Evolutionary conservation across 2,113 vertebrate genomes (phyloP).

Genomic region (Salvator merianae): DNA sequence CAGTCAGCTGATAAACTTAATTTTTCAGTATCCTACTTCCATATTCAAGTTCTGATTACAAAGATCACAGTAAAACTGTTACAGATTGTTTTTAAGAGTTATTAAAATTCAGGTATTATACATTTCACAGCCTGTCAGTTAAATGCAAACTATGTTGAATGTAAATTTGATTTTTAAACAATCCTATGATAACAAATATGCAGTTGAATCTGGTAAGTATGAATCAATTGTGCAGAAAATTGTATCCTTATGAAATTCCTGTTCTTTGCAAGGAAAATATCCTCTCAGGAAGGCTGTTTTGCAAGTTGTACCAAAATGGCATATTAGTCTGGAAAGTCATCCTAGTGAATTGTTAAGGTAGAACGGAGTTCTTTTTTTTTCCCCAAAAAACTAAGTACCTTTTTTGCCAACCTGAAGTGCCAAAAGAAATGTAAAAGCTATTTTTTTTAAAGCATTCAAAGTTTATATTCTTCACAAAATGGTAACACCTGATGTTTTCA

Average conservation of each 20-base stretch:
- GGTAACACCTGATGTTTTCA: neutral
- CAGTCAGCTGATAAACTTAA: conserved; percentile 63
- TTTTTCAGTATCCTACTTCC: conserved; percentile 68
- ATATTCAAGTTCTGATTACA: conserved; percentile 50
- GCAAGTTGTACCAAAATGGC: neutral
- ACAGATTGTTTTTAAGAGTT: no score
- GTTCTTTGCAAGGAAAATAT: neutral
- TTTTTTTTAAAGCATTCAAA: neutral
- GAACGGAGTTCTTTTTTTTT: neutral
- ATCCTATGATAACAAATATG: neutral
- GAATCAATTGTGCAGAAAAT: neutral
- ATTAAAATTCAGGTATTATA: neutral
- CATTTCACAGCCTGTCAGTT: neutral
- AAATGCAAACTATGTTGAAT: neutral
- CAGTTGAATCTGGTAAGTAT: neutral
- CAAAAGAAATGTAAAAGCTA: neutral
- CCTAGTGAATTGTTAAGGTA: neutral
- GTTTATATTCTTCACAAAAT: neutral
- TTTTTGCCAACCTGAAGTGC: neutral
- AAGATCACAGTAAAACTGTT: conserved; percentile 1
- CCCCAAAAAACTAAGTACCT: neutral
- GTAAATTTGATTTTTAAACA: neutral
- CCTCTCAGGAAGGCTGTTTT: neutral
- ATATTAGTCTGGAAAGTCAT: neutral
- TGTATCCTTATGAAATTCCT: neutral